A percentile compares a stretch with the other conserved stretches of the same genome.
phyloP scores from a whole-genome alignment of 2,888 invertebrate genomes.

The Stenotaenia linearis region DNA sequence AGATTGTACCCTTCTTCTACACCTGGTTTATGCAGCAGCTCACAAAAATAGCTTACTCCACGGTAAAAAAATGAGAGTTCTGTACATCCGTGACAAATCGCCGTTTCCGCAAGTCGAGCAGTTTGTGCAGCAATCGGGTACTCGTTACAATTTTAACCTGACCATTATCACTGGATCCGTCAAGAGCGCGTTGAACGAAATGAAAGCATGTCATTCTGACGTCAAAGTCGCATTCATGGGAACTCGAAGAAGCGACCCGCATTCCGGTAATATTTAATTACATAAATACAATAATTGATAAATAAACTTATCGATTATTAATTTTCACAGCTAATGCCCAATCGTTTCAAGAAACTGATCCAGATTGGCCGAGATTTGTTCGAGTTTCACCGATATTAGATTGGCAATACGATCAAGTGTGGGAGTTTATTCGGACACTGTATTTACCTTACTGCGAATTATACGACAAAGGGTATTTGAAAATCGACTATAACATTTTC shows the following conservation, averaged over 20 bases:
- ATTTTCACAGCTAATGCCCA: constrained; percentile 56
- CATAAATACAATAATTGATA: neutral
- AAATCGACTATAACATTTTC: neutral
- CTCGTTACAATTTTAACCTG: constrained; percentile 65
- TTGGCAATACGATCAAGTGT: constrained; percentile 86
- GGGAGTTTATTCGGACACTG: constrained; percentile 74
- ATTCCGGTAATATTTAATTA: constrained; percentile 41
- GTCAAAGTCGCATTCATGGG: constrained; percentile 89
- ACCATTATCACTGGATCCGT: constrained; percentile 63
- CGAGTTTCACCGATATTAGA: constrained; percentile 84
- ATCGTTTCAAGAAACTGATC: constrained; percentile 77
- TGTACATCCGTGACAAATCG: constrained; percentile 73
- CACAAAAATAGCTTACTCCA: neutral
- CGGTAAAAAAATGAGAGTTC: constrained; percentile 53
- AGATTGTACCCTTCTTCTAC: constrained; percentile 89
- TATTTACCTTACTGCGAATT: constrained; percentile 83
- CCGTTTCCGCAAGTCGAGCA: constrained; percentile 77
- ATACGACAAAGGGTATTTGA: constrained; percentile 73
- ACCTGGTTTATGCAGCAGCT: constrained; percentile 57
- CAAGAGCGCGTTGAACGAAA: constrained; percentile 60
- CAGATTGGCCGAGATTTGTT: constrained; percentile 82
- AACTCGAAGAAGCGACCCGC: constrained; percentile 80
- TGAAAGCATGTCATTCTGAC: constrained; percentile 55
- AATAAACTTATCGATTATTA: neutral
- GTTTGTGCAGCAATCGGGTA: constrained; percentile 59